These are phyloP conservation scores for Patella ulyssiponensis DNA, from an alignment of 2,888 invertebrate species.

Conservation along the genomic window DNA sequence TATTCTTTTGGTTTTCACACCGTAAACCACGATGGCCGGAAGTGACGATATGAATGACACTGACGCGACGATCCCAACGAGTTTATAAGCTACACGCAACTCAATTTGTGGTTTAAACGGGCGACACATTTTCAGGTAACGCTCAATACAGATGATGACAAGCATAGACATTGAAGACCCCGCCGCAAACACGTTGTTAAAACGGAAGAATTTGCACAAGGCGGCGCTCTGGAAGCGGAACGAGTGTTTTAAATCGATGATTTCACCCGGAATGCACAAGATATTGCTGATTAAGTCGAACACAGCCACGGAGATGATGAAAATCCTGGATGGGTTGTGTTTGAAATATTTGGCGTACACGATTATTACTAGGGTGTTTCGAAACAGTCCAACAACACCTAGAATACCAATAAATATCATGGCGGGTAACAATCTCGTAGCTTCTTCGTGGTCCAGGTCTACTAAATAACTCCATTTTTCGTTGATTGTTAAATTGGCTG, in stretches of 20 bases:
- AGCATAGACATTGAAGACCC: not conserved
- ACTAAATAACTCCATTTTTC: too few relatives aligned
- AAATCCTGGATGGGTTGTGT: not conserved
- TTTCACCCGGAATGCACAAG: not conserved
- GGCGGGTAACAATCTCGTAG: not conserved
- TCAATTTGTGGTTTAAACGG: not conserved
- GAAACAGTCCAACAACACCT: not conserved
- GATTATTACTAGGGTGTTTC: not conserved
- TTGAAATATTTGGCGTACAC: not conserved
- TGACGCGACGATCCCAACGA: not conserved
- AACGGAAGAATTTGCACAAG: not conserved
- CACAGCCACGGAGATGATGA: not conserved
- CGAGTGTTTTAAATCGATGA: not conserved
- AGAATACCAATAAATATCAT: not conserved
- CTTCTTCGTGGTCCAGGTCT: too few relatives aligned
- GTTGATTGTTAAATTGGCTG: too few relatives aligned
- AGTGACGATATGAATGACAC: not conserved
- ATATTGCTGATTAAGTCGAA: constrained; percentile 2
- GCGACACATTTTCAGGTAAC: not conserved
- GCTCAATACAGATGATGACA: not conserved
- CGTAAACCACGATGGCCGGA: not conserved
- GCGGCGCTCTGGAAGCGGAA: not conserved
- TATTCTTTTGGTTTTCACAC: not conserved
- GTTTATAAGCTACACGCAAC: not conserved
- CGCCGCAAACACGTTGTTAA: not conserved